A percentile compares a stretch with the other conserved stretches of the same genome.
These are phyloP conservation scores for Cyphomyrus plagiostoma DNA, from an alignment of 2,113 vertebrate genomes.

Conservation along the genomic window DNA sequence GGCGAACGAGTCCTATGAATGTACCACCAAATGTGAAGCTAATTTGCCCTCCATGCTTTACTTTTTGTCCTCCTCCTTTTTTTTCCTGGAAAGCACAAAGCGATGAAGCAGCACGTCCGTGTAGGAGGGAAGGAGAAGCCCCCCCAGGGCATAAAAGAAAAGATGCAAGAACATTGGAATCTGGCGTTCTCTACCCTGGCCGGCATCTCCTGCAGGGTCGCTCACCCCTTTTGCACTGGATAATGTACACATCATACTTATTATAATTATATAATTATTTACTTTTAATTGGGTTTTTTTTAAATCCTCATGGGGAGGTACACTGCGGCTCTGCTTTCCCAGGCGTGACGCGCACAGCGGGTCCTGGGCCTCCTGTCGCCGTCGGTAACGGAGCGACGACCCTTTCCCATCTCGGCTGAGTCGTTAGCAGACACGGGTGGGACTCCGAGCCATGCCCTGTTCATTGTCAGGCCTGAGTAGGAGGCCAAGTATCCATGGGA, in stretches of 20 bases:
- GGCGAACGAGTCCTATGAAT: constrained; percentile 47
- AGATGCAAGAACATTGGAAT: background rate
- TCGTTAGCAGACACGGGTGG: background rate
- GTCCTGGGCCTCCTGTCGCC: background rate
- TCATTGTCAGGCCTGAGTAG: background rate
- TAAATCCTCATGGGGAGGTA: background rate
- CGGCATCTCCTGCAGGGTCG: constrained; percentile 17
- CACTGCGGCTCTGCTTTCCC: background rate
- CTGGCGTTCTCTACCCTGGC: constrained; percentile 5
- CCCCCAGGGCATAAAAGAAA: constrained; percentile 8
- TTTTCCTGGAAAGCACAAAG: constrained; percentile 49
- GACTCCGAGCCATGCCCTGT: background rate
- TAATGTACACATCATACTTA: background rate
- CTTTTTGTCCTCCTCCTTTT: constrained; percentile 21
- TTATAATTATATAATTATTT: background rate
- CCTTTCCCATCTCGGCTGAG: background rate
- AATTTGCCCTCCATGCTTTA: constrained; percentile 35
- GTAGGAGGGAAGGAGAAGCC: constrained; percentile 14
- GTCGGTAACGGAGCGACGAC: background rate
- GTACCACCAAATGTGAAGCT: constrained; percentile 65
- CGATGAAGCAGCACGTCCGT: constrained; percentile 11
- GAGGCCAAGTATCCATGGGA: background rate
- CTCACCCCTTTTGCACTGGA: background rate
- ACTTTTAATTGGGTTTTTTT: background rate
- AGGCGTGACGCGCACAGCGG: background rate